These are phyloP conservation scores for Hippasteria phrygiana DNA, from an alignment of 53 echinoderm and acorn worm genomes.

Conservation along the genomic window DNA sequence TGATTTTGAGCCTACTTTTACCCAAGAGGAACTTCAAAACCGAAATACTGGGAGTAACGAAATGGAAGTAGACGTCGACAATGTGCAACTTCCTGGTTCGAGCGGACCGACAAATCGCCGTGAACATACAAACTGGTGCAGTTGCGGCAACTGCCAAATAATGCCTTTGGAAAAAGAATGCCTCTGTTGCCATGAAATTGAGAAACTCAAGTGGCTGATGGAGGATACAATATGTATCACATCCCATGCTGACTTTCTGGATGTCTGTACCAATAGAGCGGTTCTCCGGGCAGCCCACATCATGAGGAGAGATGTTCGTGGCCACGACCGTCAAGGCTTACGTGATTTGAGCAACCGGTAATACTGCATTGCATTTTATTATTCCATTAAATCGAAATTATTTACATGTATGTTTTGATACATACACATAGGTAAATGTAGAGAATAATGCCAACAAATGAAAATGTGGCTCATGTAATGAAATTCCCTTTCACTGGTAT, in stretches of 20 bases:
- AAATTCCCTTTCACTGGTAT: too few relatives aligned
- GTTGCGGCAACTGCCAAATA: conserved; percentile 41
- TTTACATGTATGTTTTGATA: too few relatives aligned
- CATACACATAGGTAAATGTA: too few relatives aligned
- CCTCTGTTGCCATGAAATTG: conserved; percentile 60
- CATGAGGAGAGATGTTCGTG: not conserved
- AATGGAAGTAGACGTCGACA: not conserved
- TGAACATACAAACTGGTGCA: conserved; percentile 37
- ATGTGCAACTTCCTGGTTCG: not conserved
- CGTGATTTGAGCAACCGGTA: not conserved
- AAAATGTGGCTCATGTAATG: too few relatives aligned
- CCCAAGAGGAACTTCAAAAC: not conserved
- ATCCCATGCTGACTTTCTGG: not conserved
- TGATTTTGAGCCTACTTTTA: conserved; percentile 8
- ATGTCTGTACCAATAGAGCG: conserved; percentile 25
- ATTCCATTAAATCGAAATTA: too few relatives aligned
- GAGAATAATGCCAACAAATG: too few relatives aligned
- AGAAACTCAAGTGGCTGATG: conserved; percentile 12
- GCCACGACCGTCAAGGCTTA: not conserved
- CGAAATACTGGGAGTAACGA: not conserved
- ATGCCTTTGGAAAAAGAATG: conserved; percentile 68
- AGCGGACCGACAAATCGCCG: not conserved
- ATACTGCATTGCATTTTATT: not conserved
- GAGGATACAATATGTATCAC: not conserved
- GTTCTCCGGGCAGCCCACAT: conserved; percentile 15